Percentiles rank a stretch among this genome's conserved stretches.
phyloP scores from a whole-genome alignment of 1,140 invertebrate genomes.

The Drosophila subobscura region DNA sequence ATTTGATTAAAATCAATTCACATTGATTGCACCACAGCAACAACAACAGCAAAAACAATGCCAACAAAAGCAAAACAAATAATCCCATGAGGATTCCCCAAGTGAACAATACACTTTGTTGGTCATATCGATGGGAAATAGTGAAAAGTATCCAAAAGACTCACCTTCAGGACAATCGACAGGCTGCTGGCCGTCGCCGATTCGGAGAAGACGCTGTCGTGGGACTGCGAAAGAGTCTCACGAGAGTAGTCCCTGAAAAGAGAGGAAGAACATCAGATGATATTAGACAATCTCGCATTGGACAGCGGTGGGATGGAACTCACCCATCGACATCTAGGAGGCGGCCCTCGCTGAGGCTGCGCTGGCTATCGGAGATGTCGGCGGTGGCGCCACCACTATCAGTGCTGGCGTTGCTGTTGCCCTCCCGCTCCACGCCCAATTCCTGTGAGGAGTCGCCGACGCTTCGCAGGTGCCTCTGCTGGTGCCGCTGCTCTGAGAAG shows the following conservation, averaged over 20 bases:
- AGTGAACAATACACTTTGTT: constrained; percentile 18
- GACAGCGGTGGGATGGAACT: constrained; percentile 12
- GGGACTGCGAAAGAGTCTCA: constrained; percentile 78
- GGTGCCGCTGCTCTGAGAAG: constrained; percentile 47
- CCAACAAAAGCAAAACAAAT: constrained; percentile 2
- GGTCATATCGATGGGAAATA: too few relatives aligned
- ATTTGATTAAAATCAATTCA: constrained; percentile 81
- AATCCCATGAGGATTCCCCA: not conserved
- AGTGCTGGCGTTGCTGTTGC: not conserved
- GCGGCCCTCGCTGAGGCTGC: constrained; percentile 79
- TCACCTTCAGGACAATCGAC: constrained; percentile 79
- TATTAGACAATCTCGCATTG: not conserved
- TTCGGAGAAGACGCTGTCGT: constrained; percentile 83
- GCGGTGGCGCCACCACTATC: constrained; percentile 20
- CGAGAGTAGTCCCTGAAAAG: constrained; percentile 70
- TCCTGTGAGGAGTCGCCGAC: constrained; percentile 78
- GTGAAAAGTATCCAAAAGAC: constrained; percentile 8
- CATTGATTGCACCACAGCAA: constrained; percentile 54
- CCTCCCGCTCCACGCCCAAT: constrained; percentile 42
- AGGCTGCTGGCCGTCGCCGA: constrained; percentile 83
- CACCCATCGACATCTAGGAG: constrained; percentile 79
- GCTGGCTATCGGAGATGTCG: constrained; percentile 81
- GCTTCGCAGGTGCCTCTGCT: constrained; percentile 67
- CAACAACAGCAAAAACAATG: not conserved
- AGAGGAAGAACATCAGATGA: not conserved